Evolutionary conservation across 1,140 invertebrate species (phyloP).

Genomic region (Latrodectus geometricus): DNA sequence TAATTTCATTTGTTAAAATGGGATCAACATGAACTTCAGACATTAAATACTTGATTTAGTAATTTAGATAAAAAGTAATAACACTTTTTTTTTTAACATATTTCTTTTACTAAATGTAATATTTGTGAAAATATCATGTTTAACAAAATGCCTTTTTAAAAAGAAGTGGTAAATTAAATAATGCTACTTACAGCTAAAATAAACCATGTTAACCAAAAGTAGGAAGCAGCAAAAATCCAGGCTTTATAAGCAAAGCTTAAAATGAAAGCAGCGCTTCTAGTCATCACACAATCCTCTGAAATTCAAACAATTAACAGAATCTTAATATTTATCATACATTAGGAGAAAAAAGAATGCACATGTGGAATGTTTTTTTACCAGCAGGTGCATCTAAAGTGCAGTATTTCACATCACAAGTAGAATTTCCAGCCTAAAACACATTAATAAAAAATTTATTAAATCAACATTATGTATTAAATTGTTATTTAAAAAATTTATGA

Average conservation of each 20-base stretch:
- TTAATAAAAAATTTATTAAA: not conserved
- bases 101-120: too few species aligned
- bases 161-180: not conserved
- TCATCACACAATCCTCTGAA: conserved; percentile 67
- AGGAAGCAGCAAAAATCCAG: conserved; percentile 71
- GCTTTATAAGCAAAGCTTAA: conserved; percentile 70
- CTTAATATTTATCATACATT: too few species aligned
- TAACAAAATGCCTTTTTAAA: too few species aligned
- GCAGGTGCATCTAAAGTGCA: conserved; percentile 14
- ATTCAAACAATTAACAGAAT: conserved; percentile 13
- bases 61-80: too few species aligned
- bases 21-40: too few species aligned
- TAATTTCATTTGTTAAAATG: too few species aligned
- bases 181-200: conserved; percentile 67
- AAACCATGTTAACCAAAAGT: conserved; percentile 69
- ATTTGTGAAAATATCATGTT: too few species aligned
- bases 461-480: too few species aligned
- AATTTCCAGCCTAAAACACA: not conserved
- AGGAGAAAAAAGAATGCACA: conserved; percentile 3
- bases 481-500: too few species aligned
- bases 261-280: conserved; percentile 68
- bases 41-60: too few species aligned
- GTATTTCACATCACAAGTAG: not conserved
- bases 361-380: not conserved
- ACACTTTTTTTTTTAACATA: too few species aligned